Conservation (phyloP, 2,113 vertebrate genomes). For the Hemicordylus capensis region DNA sequence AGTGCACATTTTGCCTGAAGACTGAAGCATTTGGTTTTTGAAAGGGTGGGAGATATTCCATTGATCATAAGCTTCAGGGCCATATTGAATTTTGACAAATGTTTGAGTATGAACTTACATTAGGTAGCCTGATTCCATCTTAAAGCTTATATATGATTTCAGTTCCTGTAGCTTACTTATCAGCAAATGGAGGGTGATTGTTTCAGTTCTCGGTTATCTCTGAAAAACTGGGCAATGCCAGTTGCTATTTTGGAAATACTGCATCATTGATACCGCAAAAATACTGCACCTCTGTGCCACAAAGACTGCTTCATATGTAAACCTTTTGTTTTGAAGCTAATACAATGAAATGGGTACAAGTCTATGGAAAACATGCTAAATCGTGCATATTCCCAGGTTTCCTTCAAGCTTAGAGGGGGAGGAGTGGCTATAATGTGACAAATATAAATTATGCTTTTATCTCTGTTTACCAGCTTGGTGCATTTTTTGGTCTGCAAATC, state of each 20-base stretch:
- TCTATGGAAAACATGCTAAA: constrained; percentile 36
- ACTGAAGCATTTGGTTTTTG: constrained; percentile 65
- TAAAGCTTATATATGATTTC: constrained; percentile 55
- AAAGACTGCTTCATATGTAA: constrained; percentile 25
- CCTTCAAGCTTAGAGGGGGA: not conserved
- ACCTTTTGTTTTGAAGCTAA: constrained; percentile 24
- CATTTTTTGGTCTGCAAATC: constrained; percentile 48
- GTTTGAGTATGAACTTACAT: constrained; percentile 54
- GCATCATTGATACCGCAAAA: constrained; percentile 24
- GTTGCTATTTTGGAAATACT: constrained; percentile 23
- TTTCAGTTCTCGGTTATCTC: constrained; percentile 4
- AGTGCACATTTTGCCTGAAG: constrained; percentile 73
- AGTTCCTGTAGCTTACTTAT: constrained; percentile 7
- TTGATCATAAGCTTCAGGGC: constrained; percentile 59
- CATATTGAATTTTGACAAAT: constrained; percentile 60
- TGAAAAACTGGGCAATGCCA: constrained; percentile 15
- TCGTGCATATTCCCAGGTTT: constrained; percentile 32
- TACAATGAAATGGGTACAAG: constrained; percentile 21
- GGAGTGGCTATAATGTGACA: constrained; percentile 18
- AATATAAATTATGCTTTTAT: constrained; percentile 26
- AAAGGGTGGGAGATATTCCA: constrained; percentile 46
- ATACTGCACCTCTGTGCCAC: not conserved
- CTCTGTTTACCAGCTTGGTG: constrained; percentile 50
- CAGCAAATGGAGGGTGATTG: constrained; percentile 33
- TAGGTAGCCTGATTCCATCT: constrained; percentile 44